Percentiles rank a stretch among this genome's conserved stretches.
These are phyloP conservation scores for Peucedramus taeniatus DNA, from an alignment of 2,113 vertebrate genomes.

Conservation along the genomic window DNA sequence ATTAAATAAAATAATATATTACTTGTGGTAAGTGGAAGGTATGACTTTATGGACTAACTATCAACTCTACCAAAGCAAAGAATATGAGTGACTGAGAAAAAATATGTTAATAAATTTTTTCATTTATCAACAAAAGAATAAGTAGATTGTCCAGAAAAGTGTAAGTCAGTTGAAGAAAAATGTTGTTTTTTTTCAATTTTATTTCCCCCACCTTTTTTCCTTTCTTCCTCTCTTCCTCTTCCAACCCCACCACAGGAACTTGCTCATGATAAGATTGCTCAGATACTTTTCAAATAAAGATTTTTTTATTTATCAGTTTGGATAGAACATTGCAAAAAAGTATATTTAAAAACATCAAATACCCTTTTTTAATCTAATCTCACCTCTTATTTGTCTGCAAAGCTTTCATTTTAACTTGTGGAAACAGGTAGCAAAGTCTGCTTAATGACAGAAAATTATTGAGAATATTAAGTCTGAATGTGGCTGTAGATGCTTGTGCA, in stretches of 20 bases:
- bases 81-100: not conserved
- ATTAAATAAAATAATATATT: not conserved
- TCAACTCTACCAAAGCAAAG: not conserved
- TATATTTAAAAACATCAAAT: not conserved
- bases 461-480: not conserved
- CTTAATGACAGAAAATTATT: not conserved
- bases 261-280: not conserved
- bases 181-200: rapidly evolving
- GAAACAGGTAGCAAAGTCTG: not conserved
- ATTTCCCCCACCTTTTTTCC: rapidly evolving
- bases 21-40: not conserved
- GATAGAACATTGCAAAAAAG: not conserved
- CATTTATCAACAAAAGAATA: not conserved
- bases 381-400: not conserved
- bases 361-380: not conserved
- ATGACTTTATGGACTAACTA: not conserved
- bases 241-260: rapidly evolving
- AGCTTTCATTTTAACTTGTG: not conserved
- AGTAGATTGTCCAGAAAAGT: not conserved
- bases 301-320: not conserved
- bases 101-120: not conserved
- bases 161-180: not conserved
- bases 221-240: not conserved
- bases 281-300: not conserved
- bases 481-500: not conserved